These are phyloP conservation scores for Coelinius sp. DNA, from an alignment of 2,888 invertebrate species.

Conservation along the genomic window DNA sequence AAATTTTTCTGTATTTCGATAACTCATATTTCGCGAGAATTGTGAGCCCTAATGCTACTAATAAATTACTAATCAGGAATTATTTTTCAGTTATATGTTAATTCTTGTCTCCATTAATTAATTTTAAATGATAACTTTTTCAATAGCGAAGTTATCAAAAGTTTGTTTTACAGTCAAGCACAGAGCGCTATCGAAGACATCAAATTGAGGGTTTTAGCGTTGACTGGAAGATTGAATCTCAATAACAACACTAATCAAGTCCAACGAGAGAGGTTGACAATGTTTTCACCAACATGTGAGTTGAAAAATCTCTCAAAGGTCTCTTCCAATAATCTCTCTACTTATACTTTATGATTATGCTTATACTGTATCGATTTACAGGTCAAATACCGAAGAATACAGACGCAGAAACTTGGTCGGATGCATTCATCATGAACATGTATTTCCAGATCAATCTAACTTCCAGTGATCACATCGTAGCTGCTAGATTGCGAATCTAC, in stretches of 20 bases:
- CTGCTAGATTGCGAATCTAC: conserved; percentile 73
- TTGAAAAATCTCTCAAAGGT: no score
- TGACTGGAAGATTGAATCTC: conserved; percentile 65
- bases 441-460: conserved; percentile 73
- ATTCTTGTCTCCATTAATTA: neutral
- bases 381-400: conserved; percentile 74
- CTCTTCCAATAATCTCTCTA: neutral
- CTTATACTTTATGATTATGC: neutral
- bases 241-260: conserved; percentile 61
- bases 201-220: conserved; percentile 60
- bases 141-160: no score
- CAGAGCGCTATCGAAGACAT: conserved; percentile 67
- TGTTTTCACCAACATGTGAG: conserved; percentile 71
- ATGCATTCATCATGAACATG: conserved; percentile 74
- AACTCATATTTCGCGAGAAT: no score
- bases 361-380: conserved; percentile 51
- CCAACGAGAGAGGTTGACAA: conserved; percentile 67
- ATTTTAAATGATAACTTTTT: neutral
- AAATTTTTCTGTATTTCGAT: no score
- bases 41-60: no score
- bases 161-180: conserved; percentile 63
- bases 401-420: conserved; percentile 73
- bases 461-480: conserved; percentile 71
- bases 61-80: no score
- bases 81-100: neutral